Percentiles rank a stretch among this genome's conserved stretches.
Evolutionary conservation across 1,140 invertebrate species (phyloP).

Genomic region (Platyura marginata): DNA sequence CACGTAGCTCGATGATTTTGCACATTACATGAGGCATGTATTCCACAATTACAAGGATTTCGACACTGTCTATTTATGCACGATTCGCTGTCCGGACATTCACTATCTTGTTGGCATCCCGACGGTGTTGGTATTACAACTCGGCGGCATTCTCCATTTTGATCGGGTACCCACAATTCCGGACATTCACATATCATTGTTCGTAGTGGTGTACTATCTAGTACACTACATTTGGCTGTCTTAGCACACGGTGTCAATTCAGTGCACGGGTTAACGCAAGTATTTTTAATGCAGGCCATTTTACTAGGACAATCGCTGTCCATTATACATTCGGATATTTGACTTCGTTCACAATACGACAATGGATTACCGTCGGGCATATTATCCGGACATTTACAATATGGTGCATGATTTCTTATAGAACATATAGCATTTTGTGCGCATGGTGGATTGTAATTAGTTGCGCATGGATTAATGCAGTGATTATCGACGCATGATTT

Average conservation of each 20-base stretch:
- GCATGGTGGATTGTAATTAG: constrained; percentile 40
- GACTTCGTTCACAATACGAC: constrained; percentile 46
- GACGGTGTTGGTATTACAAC: constrained; percentile 43
- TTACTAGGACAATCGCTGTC: constrained; percentile 64
- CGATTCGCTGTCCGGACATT: constrained; percentile 57
- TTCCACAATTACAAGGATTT: constrained; percentile 73
- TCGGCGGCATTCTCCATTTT: constrained; percentile 52
- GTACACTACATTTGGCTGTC: constrained; percentile 52
- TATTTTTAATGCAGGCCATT: constrained; percentile 58
- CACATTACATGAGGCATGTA: constrained; percentile 63
- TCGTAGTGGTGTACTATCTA: constrained; percentile 61
- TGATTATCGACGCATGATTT: constrained; percentile 46
- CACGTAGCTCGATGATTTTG: constrained; percentile 71
- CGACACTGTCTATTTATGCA: constrained; percentile 72
- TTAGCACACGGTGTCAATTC: constrained; percentile 50
- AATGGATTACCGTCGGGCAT: constrained; percentile 57
- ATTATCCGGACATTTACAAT: constrained; percentile 56
- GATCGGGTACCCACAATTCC: constrained; percentile 59
- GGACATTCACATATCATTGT: constrained; percentile 74
- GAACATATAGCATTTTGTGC: constrained; percentile 64
- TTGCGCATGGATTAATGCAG: constrained; percentile 56
- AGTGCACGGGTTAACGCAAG: constrained; percentile 60
- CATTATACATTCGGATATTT: constrained; percentile 47
- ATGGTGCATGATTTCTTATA: constrained; percentile 51
- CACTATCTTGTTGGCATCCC: constrained; percentile 57